A percentile compares a stretch with the other conserved stretches of the same genome.
phyloP scores from a whole-genome alignment of 2,113 vertebrate species.

The Glaucidium brasilianum region DNA sequence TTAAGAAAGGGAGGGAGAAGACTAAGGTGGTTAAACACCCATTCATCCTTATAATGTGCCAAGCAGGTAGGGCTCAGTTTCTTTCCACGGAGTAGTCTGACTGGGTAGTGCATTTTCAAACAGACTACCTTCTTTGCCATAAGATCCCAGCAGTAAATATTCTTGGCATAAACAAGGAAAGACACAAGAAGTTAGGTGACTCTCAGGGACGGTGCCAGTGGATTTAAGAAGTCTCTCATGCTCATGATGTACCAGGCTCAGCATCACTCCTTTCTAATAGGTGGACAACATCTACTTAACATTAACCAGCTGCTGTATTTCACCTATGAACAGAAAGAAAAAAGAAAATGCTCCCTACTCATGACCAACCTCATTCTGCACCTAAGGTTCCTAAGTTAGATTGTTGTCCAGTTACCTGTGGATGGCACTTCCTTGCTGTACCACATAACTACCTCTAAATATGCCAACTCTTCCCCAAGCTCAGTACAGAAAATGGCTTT shows the following conservation, averaged over 20 bases:
- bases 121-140: not conserved
- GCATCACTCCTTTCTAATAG: not conserved
- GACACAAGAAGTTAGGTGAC: not conserved
- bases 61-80: not conserved
- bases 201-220: not conserved
- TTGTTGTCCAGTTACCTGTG: not conserved
- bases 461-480: not conserved
- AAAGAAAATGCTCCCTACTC: not conserved
- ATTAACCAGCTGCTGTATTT: not conserved
- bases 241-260: not conserved
- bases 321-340: not conserved
- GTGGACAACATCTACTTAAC: not conserved
- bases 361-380: not conserved
- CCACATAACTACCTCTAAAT: not conserved
- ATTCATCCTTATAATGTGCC: not conserved
- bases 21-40: not conserved
- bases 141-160: not conserved
- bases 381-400: not conserved
- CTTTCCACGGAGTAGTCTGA: not conserved
- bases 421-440: not conserved
- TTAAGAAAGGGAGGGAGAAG: not conserved
- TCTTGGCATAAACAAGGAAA: not conserved
- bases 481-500: not conserved
- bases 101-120: not conserved
- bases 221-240: not conserved